Base-by-base conservation (phyloP, 1,140 invertebrate genomes). In the Trachymyrmex septentrionalis region DNA sequence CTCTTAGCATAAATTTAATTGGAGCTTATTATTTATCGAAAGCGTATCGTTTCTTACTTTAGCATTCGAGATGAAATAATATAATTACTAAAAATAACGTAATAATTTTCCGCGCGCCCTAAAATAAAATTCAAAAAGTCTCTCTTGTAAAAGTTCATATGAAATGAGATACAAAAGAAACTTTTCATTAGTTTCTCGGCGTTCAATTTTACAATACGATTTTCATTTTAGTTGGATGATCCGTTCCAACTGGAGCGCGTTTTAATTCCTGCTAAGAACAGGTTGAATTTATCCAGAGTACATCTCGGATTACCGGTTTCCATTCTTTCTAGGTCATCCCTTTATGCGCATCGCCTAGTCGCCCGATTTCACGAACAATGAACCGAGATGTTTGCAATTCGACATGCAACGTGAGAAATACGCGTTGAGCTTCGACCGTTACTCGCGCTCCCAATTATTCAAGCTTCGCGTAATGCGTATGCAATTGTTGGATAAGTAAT, bases 401-500 rank as follows among this genome's bases (percentile, higher is more conserved):
- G 64, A 64, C 64, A 53, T 48, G 66, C 30, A 66, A 59, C 72
- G 72, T 59, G 78, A 85, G 88, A 90, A 81, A 88, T 86, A 66
- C 48, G 48, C 53, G 53, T 55, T 19, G 72, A 61, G 57, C 50
- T 48, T 53, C 85, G 75, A 19, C 24, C 81, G 53, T 75, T 77
- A 88, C 44, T 85, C 88, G 67, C 44, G 73, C 2, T 10, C 57
- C 19, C 85, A 88, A 90, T 90, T 86, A 88, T 57, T 84, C 85
- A 38, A n/a, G 88, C 19, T 59, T 75, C 84, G 55, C 84, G 55
- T 88, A 88, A 89, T 71, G 80, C 88, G 87, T 67, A 63, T 48
- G 16, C 69, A 69, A 89, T 88, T 88, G 76, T 81, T 24, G 27
- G 82, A 61, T 76, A 89, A 89, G 87, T 88, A 86, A 88, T 86